Evolutionary conservation across 1,140 invertebrate species (phyloP), one percentile per base, ranked within the genome.

Genomic region (Brachystomella parvula): DNA sequence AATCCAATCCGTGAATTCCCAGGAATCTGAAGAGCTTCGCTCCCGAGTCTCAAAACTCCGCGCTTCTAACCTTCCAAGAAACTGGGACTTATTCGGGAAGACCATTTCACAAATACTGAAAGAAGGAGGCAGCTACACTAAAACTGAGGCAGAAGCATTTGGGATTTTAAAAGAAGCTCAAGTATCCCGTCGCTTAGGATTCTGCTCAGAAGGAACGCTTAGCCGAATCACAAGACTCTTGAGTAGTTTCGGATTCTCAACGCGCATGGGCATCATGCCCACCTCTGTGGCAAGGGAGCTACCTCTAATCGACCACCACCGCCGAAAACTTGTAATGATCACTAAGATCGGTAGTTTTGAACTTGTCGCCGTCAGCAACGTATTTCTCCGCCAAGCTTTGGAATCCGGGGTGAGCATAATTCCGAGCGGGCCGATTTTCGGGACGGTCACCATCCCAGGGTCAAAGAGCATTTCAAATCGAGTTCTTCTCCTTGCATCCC

Each of bases 391-490:
- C 6, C 9, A 6, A 6, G 49, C 24, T 3, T 24, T 53, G 12
- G 49, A 53, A 53, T 24, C 49, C 12, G 49, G 24, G 24, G 24
- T 53, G 12, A 17, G 12, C 6, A 24, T 53, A 24, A 26, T 53
- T 24, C 49, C 49, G 49, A 9, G 24, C 9, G 9, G 9, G 6
- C 49, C 9, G 24, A 24, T 53, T 53, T 53, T 53, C 21, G 49
- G 49, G 15, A 53, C 49, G 9, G 58, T 60, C 29, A 30, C 6
- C n/a, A 35, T 62, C 9, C 60, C 60, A 26, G 60, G 60, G n/a
- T 62, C 60, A 3, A 62, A 62, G 35, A 31, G 26, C 24, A 39
- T 62, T 24, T 44, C 60, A 3, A 62, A 62, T 32, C 9, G 60
- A 26, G 39, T 39, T 26, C 60, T 62, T 6, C 60, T 62, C 21